Base-by-base conservation (phyloP, 2,113 vertebrate species). In the Alaudala cheleensis region DNA sequence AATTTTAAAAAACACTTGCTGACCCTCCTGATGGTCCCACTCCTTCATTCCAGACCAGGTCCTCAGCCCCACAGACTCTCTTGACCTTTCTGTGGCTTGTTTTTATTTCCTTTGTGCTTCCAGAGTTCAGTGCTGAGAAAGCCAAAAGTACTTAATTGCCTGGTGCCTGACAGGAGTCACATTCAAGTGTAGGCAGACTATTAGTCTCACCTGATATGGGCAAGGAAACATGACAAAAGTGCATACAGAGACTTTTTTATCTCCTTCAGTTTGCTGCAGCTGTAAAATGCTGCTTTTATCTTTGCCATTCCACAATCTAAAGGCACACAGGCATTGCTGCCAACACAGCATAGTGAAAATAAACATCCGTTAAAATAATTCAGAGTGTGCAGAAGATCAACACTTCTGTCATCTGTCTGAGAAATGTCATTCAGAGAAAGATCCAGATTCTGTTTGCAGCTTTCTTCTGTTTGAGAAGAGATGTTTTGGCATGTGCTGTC, bases 201-300 rank as follows among this genome's bases (percentile, higher is more conserved):
- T 78, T 86, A 56, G 60, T 81, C 47, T 89, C 67, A 92, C 80
- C 86, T 90, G 70, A 89, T 34, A 34, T 3, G 3, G 70, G 51
- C 56, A 89, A 37, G 29, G 40, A 12, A 90, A 56, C 25, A 22
- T 37, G 44, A 66, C 14, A 1, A 33, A 90, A 93, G 87, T 73
- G 74, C 60, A 25, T 17, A 70, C 39, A 83, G 74, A 34, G 74
- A 65, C 47, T 61, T 92, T 60, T 82, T 91, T 74, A 95, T 91
- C 76, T 86, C 90, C 26, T 77, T 92, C 67, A 88, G 51, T 74
- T 77, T 71, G 11, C 33, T 77, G 71, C 74, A 94, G 85, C 88
- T 95, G 76, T 86, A 88, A 88, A 94, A 61, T 37, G n/a, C 67
- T 78, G 71, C 71, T 90, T 95, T 94, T 92, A 90, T 90, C 92